Evolutionary conservation across 2,797 vertebrate species (phyloP).

Genomic region (Myotis vivesi): DNA sequence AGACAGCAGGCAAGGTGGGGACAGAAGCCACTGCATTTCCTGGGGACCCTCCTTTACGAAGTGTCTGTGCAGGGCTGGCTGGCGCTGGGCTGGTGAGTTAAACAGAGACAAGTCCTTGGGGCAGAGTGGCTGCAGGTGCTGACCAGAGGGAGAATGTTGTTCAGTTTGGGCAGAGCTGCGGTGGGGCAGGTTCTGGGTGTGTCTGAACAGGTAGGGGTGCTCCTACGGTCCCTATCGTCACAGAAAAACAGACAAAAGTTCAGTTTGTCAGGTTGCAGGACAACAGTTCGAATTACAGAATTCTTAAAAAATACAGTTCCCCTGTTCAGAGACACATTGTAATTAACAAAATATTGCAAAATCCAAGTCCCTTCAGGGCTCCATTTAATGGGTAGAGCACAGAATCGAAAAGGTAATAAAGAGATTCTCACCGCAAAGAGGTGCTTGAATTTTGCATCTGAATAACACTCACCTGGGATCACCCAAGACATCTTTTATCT

Average conservation of each 20-base stretch:
- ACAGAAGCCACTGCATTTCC: conserved; percentile 17
- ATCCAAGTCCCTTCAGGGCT: conserved; percentile 50
- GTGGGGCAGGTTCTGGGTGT: background rate
- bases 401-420: conserved; percentile 68
- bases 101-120: conserved; percentile 68
- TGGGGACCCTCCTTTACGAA: conserved; percentile 51
- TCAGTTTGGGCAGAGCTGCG: conserved; percentile 21
- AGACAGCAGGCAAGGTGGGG: conserved; percentile 19
- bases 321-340: conserved; percentile 63
- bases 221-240: background rate
- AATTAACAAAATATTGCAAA: conserved; percentile 66
- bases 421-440: conserved; percentile 47
- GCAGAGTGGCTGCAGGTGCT: conserved; percentile 39
- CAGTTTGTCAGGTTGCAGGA: background rate
- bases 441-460: conserved; percentile 54
- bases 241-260: background rate
- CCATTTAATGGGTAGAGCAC: conserved; percentile 64
- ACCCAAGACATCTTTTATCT: background rate
- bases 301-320: conserved; percentile 53
- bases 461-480: background rate
- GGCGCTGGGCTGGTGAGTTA: conserved; percentile 64
- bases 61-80: conserved; percentile 40
- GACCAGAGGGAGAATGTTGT: conserved; percentile 49
- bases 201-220: conserved; percentile 33
- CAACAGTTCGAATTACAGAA: conserved; percentile 57